These are phyloP conservation scores for Nothocercus julius DNA, from an alignment of 2,113 vertebrate species.

Conservation along the genomic window DNA sequence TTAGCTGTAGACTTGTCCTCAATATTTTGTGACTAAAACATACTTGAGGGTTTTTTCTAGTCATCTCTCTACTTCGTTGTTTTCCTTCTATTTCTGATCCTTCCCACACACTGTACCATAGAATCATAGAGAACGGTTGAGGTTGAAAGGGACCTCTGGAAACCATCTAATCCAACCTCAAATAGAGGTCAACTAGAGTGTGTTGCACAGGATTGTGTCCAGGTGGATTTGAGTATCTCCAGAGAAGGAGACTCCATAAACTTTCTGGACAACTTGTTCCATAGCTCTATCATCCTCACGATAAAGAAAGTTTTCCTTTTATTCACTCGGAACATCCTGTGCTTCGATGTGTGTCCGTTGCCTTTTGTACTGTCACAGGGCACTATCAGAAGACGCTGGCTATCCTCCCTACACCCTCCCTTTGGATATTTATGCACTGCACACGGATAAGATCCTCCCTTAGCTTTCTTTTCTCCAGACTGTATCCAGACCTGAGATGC, in stretches of 20 bases:
- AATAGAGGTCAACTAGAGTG: background rate
- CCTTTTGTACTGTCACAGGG: no score
- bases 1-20: background rate
- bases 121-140: background rate
- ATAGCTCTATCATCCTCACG: no score
- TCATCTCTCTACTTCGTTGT: background rate
- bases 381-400: background rate
- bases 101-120: background rate
- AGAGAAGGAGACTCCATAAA: no score
- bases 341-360: no score
- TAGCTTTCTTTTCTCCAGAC: no score
- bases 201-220: background rate
- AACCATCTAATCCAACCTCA: background rate
- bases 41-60: background rate
- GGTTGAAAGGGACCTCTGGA: background rate
- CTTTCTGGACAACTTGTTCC: no score
- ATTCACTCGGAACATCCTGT: no score
- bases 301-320: no score
- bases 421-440: no score
- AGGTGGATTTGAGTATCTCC: background rate
- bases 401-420: background rate
- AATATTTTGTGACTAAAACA: background rate
- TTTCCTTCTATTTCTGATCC: background rate
- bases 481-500: background rate
- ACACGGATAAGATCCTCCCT: no score